Conservation (phyloP, 2,888 invertebrate genomes). For the Drosophila flavopinicola region DNA sequence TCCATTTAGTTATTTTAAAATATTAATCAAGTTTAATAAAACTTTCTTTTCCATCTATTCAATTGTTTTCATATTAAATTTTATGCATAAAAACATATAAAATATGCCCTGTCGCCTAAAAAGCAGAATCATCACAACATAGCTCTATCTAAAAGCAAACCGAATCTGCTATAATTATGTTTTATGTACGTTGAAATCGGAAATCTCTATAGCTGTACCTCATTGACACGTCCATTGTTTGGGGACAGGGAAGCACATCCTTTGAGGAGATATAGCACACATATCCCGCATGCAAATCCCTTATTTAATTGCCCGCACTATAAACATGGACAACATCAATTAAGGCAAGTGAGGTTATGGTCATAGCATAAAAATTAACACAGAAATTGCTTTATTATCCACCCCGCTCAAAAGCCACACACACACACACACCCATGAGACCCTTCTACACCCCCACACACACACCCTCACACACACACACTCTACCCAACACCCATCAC, state of each 20-base stretch:
- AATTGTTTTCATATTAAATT: no score
- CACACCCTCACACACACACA: neutral
- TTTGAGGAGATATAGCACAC: neutral
- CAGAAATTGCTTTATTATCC: constrained; percentile 73
- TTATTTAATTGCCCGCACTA: constrained; percentile 54
- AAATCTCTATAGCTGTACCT: neutral
- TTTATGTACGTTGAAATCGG: neutral
- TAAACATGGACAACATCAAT: constrained; percentile 61
- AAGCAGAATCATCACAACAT: no score
- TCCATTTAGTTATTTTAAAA: no score
- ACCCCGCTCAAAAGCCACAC: neutral
- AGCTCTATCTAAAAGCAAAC: no score
- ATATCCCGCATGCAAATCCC: constrained; percentile 16
- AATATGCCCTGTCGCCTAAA: no score
- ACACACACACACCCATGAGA: constrained; percentile 1
- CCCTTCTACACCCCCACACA: constrained; percentile 1
- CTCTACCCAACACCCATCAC: constrained; percentile 31
- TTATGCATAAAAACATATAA: no score
- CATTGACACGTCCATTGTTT: neutral
- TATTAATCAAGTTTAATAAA: no score
- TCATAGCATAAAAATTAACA: constrained; percentile 69
- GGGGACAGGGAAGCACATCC: neutral
- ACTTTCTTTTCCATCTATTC: no score
- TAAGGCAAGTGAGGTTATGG: constrained; percentile 62
- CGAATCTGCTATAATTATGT: neutral